Percentiles rank a stretch among this genome's conserved stretches.
Conservation (phyloP, 2,113 vertebrate genomes). For the human region DNA sequence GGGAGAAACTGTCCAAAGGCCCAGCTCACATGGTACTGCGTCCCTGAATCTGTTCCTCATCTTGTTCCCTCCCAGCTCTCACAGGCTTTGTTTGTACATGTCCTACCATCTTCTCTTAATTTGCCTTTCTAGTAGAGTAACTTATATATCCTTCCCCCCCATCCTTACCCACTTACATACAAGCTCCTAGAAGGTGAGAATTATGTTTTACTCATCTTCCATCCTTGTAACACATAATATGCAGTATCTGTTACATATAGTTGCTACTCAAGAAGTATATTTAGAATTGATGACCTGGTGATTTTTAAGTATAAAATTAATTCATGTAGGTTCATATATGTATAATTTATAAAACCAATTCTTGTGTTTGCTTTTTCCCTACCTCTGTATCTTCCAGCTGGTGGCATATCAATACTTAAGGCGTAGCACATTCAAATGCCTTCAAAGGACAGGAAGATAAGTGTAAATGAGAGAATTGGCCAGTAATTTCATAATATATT, state of each 20-base stretch:
- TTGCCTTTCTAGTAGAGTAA: slow-evolving; percentile 11
- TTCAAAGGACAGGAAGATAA: not conserved
- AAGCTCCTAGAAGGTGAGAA: slow-evolving; percentile 2
- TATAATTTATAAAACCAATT: slow-evolving; percentile 31
- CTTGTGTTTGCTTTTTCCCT: slow-evolving; percentile 39
- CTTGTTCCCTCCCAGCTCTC: not conserved
- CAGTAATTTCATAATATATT: not conserved
- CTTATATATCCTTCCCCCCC: not conserved
- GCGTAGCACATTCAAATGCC: not conserved
- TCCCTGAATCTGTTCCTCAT: not conserved
- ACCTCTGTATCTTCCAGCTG: not conserved
- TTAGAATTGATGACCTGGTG: not conserved
- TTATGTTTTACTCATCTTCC: not conserved
- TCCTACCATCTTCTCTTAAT: not conserved
- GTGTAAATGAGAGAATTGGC: not conserved
- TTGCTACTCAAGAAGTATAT: not conserved
- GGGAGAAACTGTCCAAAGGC: not conserved
- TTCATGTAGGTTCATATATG: not conserved
- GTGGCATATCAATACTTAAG: not conserved
- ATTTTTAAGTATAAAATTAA: slow-evolving; percentile 35
- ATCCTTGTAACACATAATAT: not conserved
- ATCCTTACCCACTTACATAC: not conserved
- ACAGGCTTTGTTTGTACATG: not conserved
- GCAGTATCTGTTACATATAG: not conserved
- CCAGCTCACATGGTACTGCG: not conserved